These are phyloP conservation scores for Botia almorhae DNA, from an alignment of 2,797 vertebrate genomes.

Conservation along the genomic window DNA sequence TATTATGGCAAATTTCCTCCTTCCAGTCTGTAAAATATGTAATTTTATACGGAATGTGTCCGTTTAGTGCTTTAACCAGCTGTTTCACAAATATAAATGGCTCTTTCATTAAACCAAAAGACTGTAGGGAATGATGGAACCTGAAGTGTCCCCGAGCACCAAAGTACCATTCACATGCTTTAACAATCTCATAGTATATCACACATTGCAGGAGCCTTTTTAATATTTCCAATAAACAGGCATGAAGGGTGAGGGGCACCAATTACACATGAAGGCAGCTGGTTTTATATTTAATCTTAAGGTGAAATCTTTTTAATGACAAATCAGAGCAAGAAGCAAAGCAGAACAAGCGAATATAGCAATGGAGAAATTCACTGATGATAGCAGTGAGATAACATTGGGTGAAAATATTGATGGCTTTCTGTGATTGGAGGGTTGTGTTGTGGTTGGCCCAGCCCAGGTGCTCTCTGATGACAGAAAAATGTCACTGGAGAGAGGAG, in stretches of 20 bases:
- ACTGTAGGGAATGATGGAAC: constrained; percentile 67
- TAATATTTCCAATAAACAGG: constrained; percentile 75
- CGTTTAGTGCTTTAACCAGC: constrained; percentile 66
- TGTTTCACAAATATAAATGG: constrained; percentile 69
- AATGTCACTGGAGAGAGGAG: constrained; percentile 58
- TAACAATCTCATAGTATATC: constrained; percentile 47
- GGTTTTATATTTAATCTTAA: constrained; percentile 23
- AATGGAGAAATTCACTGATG: constrained; percentile 3
- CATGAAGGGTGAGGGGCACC: constrained; percentile 55
- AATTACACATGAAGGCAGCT: not conserved
- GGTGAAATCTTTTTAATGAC: constrained; percentile 13
- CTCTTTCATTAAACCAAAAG: constrained; percentile 70
- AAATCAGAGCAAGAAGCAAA: not conserved
- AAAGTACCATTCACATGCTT: constrained; percentile 62
- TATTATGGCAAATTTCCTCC: constrained; percentile 65
- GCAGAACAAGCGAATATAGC: not conserved
- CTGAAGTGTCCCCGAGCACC: constrained; percentile 69
- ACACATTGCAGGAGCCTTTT: constrained; percentile 55
- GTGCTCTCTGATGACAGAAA: constrained; percentile 35
- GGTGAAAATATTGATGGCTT: constrained; percentile 55
- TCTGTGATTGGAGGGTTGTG: constrained; percentile 63
- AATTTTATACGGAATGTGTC: constrained; percentile 69
- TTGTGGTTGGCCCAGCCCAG: constrained; percentile 70
- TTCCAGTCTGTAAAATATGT: constrained; percentile 65
- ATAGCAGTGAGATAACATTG: constrained; percentile 57